Evolutionary conservation across 2,797 vertebrate species (phyloP).

Genomic region (Sciurus carolinensis): DNA sequence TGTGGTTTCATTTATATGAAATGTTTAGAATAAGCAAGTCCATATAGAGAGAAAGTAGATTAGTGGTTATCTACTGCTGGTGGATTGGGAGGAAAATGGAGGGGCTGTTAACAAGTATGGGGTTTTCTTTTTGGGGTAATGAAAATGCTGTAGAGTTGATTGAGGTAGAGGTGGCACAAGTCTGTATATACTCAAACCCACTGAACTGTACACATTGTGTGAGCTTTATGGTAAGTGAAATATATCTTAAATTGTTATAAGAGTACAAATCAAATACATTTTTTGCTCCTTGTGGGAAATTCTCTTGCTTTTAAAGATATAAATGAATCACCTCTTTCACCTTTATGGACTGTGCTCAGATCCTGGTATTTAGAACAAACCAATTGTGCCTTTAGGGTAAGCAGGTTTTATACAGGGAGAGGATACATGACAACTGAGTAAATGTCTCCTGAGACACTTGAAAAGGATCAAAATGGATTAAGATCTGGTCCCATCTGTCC

Average conservation of each 20-base stretch:
- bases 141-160: neutral
- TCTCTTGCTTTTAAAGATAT: neutral
- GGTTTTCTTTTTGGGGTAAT: neutral
- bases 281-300: slow-evolving; percentile 24
- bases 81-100: neutral
- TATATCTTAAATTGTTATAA: slow-evolving; percentile 48
- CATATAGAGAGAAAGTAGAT: neutral
- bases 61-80: neutral
- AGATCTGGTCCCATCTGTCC: neutral
- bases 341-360: neutral
- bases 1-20: slow-evolving; percentile 11
- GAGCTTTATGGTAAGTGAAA: neutral
- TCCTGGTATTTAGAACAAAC: neutral
- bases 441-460: neutral
- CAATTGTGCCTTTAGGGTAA: neutral
- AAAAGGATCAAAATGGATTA: slow-evolving; percentile 46
- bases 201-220: neutral
- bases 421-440: neutral
- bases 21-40: neutral
- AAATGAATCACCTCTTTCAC: neutral
- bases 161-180: neutral
- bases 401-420: neutral
- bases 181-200: neutral
- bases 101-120: neutral
- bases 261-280: slow-evolving; percentile 25